phyloP scores from a whole-genome alignment of 2,113 vertebrate species.

The Ia io region DNA sequence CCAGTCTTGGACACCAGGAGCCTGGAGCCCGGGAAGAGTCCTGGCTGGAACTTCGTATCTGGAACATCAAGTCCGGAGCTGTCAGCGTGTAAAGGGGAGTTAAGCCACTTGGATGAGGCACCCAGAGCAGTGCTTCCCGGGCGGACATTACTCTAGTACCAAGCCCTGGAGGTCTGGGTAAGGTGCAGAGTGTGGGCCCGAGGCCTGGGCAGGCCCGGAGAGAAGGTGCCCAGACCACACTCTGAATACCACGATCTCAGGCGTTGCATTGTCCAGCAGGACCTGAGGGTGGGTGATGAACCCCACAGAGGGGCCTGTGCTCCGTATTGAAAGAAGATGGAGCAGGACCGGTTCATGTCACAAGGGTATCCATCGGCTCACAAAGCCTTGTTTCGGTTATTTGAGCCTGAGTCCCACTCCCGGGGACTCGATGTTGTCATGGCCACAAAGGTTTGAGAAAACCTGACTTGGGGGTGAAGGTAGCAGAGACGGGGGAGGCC shows the following conservation, averaged over 20 bases:
- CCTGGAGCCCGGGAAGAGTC: neutral
- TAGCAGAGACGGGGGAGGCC: neutral
- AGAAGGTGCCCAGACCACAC: neutral
- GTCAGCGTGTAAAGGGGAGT: neutral
- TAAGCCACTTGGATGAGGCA: neutral
- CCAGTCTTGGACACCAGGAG: fast-evolving
- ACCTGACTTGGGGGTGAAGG: neutral
- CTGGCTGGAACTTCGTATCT: neutral
- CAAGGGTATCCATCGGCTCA: neutral
- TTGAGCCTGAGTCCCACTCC: neutral
- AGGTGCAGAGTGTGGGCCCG: neutral
- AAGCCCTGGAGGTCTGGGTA: neutral
- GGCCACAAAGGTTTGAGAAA: neutral
- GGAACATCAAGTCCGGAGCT: neutral
- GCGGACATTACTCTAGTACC: fast-evolving
- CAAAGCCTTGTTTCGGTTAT: neutral
- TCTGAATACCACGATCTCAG: fast-evolving
- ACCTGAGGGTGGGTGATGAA: fast-evolving
- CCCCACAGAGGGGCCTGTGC: neutral
- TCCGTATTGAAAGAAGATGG: fast-evolving
- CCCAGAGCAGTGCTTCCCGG: neutral
- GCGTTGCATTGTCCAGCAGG: fast-evolving
- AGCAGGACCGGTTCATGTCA: fast-evolving
- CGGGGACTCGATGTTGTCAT: neutral
- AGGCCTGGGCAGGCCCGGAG: neutral